Evolutionary conservation across 2,888 invertebrate species (phyloP), one percentile per base, ranked within the genome.

Genomic region (Calephelis perditalis): DNA sequence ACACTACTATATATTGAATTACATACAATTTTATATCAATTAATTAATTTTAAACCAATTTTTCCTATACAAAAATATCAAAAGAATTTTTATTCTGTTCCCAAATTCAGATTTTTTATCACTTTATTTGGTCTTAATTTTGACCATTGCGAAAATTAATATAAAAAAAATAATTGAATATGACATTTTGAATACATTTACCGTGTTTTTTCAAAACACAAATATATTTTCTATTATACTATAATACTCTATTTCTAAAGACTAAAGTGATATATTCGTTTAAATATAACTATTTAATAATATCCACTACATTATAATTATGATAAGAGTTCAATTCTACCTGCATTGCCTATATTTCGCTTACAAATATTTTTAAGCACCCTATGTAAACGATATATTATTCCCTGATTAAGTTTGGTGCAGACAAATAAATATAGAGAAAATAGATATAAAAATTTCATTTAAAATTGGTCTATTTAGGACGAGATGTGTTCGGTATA

Each of bases 311-410:
- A n/a, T 56, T 56, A 49, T 8, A 35, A 46, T 65, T 62, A 64
- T 64, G 59, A 64, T 61, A 65, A 65, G 54, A 70, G 67, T 72
- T 80, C 75, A 77, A 79, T 75, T 79, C 78, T 75, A 77, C 70
- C 64, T 67, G 75, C 77, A 77, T 78, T 76, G 76, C 76, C 76
- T 70, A 63, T 69, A 15, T 49, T 49, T 49, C 65, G 68, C 69
- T 66, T 67, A 64, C n/a, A 68, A 8, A 55, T 49, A 55, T 36
- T 45, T 15, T 43, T 59, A 59, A 59, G 59, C 59, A 59, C 59
- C 59, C 44, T 59, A 59, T 45, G 55, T 45, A 59, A 56, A 52
- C 54, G 54, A 54, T 59, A 44, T 52, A 43, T 44, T 26, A 44
- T 59, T 55, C 45, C 55, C 59, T 55, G 59, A 59, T 36, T 55